These are phyloP conservation scores for Nasonia vitripennis DNA, from an alignment of 1,140 invertebrate species.

Conservation along the genomic window DNA sequence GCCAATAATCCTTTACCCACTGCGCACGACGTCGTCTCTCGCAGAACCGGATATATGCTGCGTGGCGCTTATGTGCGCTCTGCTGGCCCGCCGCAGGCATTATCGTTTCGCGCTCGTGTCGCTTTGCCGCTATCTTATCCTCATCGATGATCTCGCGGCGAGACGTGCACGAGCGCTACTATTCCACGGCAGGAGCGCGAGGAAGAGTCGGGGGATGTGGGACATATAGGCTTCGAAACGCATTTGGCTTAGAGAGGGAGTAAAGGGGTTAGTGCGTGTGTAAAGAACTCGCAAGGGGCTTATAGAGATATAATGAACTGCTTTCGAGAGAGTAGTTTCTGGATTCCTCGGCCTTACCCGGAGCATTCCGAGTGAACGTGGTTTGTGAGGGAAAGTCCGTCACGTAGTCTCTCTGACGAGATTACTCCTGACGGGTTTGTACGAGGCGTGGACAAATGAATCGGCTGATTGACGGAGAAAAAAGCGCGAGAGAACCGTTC, in stretches of 20 bases:
- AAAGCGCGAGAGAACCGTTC: no score
- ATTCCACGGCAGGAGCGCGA: neutral
- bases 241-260: constrained; percentile 8
- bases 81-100: constrained; percentile 10
- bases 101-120: constrained; percentile 48
- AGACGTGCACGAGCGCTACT: neutral
- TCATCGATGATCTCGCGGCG: constrained; percentile 22
- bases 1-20: no score
- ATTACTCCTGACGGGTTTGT: neutral
- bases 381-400: neutral
- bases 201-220: neutral
- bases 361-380: neutral
- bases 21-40: neutral
- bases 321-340: neutral
- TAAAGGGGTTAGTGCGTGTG: neutral
- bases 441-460: no score
- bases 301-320: constrained; percentile 15
- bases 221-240: no score
- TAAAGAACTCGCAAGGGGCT: neutral
- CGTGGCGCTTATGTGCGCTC: neutral
- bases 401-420: neutral
- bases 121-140: constrained; percentile 40
- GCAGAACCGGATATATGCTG: neutral
- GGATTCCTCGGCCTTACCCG: neutral
- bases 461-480: no score